Conservation (phyloP, 2,888 invertebrate genomes). For the Drosophila helvetica region DNA sequence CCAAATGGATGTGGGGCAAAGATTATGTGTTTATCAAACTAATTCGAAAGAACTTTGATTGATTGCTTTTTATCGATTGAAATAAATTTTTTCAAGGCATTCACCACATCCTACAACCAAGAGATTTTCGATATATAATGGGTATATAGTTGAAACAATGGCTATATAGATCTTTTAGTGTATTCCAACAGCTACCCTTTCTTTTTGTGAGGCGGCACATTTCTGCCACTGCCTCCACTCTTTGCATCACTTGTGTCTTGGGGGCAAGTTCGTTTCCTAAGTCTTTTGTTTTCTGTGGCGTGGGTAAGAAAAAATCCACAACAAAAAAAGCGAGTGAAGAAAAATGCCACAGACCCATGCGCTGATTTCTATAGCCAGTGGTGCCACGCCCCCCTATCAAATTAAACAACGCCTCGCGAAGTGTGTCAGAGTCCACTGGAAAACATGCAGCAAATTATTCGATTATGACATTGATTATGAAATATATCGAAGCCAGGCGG, state of each 20-base stretch:
- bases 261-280: conserved; percentile 78
- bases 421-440: conserved; percentile 38
- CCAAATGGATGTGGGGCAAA: too few relatives aligned
- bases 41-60: too few relatives aligned
- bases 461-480: conserved; percentile 72
- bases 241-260: conserved; percentile 72
- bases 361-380: conserved; percentile 50
- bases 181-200: not conserved
- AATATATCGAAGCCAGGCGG: conserved; percentile 43
- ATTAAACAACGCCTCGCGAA: conserved; percentile 43
- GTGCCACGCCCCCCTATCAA: conserved; percentile 28
- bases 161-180: too few relatives aligned
- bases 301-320: conserved; percentile 56
- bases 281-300: conserved; percentile 73
- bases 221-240: conserved; percentile 50
- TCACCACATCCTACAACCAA: too few relatives aligned
- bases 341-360: conserved; percentile 39
- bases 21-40: too few relatives aligned
- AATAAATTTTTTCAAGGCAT: too few relatives aligned
- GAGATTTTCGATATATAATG: too few relatives aligned
- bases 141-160: too few relatives aligned
- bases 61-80: too few relatives aligned
- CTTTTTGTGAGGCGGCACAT: conserved; percentile 48
- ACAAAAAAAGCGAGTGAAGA: conserved; percentile 24
- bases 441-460: conserved; percentile 39